Conservation (phyloP, 2,113 vertebrate genomes). For the Dromas ardeola region DNA sequence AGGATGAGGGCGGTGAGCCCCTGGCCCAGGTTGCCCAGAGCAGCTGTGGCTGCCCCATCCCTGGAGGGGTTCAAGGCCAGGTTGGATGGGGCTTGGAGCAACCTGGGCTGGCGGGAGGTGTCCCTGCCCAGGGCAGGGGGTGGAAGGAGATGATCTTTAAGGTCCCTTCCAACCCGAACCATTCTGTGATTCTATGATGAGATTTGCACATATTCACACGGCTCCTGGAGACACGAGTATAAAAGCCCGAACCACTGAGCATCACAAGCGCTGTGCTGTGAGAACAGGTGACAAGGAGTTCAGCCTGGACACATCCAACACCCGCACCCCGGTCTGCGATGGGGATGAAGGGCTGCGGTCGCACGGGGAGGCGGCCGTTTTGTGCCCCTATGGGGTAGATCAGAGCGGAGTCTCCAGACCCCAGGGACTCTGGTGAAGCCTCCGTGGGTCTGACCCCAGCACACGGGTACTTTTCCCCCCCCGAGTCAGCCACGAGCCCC, state of each 20-base stretch:
- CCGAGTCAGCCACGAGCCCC: neutral
- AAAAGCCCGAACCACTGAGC: neutral
- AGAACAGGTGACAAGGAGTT: neutral
- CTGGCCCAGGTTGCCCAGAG: too few species aligned
- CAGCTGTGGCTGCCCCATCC: too few species aligned
- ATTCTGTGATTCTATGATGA: neutral
- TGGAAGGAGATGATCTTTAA: too few species aligned
- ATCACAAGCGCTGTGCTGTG: neutral
- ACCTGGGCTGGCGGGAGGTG: too few species aligned
- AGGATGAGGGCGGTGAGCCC: too few species aligned
- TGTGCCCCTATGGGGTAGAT: fast-evolving
- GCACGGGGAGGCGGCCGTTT: fast-evolving
- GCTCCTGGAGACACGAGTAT: neutral
- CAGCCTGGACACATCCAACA: neutral
- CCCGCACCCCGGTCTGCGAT: neutral
- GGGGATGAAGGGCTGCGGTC: neutral
- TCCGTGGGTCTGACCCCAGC: neutral
- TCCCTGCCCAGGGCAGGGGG: too few species aligned
- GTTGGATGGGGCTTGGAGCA: too few species aligned
- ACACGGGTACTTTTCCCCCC: neutral
- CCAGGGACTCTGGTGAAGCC: neutral
- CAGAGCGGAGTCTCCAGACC: neutral
- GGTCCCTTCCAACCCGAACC: too few species aligned
- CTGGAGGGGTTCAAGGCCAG: too few species aligned
- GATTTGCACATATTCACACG: neutral